A percentile compares a stretch with the other conserved stretches of the same genome.
These are phyloP conservation scores for Platysternon megacephalum DNA, from an alignment of 2,113 vertebrate species.

Conservation along the genomic window DNA sequence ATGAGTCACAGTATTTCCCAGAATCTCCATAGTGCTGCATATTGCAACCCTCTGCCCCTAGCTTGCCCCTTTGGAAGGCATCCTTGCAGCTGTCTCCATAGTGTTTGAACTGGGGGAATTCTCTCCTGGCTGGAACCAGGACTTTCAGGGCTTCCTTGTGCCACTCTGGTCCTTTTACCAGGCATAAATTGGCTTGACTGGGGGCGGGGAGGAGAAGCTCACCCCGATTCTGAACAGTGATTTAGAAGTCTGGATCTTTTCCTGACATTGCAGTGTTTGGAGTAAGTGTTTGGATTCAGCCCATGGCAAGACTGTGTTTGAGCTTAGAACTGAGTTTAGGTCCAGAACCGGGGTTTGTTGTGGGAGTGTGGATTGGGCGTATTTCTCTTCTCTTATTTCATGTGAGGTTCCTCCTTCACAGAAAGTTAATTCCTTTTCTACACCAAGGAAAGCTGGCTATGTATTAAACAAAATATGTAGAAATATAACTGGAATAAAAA, in stretches of 20 bases:
- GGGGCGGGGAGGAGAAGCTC: fast-evolving
- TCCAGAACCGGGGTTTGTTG: not conserved
- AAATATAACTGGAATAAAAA: not conserved
- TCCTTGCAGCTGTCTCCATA: not conserved
- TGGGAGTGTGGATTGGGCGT: not conserved
- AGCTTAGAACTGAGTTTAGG: not conserved
- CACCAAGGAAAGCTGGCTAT: not conserved
- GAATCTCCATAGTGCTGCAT: not conserved
- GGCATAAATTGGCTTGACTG: fast-evolving
- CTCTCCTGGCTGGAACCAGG: not conserved
- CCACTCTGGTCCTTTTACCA: not conserved
- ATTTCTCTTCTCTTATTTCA: not conserved
- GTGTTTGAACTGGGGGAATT: not conserved
- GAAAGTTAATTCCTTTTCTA: not conserved
- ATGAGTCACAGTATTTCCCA: not conserved
- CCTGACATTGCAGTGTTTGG: not conserved
- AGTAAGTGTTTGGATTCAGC: not conserved
- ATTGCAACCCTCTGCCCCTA: not conserved
- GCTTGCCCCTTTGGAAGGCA: not conserved
- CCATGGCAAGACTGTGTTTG: not conserved
- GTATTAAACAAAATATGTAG: not conserved
- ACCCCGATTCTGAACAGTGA: not conserved
- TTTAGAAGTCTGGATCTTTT: not conserved
- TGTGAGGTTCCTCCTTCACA: not conserved
- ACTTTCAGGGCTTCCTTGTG: not conserved